These are phyloP conservation scores for Heliconius charithonia DNA, from an alignment of 2,888 invertebrate genomes.

Conservation along the genomic window DNA sequence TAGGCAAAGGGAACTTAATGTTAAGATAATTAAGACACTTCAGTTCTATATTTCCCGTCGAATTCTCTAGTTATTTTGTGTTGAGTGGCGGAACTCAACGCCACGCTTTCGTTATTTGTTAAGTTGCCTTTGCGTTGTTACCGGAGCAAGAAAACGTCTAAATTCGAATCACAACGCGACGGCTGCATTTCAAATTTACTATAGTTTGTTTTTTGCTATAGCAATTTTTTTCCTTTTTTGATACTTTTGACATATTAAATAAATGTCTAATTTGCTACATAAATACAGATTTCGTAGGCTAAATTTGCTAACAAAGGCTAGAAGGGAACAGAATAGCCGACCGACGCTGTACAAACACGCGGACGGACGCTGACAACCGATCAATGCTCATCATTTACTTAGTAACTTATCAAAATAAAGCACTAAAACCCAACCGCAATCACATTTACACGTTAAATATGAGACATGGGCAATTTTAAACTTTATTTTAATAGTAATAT, in stretches of 20 bases:
- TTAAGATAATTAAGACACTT: too few relatives aligned
- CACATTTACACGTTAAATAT: constrained; percentile 42
- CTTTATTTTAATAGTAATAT: constrained; percentile 50
- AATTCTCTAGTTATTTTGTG: too few relatives aligned
- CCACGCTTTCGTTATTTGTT: too few relatives aligned
- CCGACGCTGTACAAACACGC: constrained; percentile 71
- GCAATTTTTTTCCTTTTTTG: not conserved
- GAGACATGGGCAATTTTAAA: constrained; percentile 48
- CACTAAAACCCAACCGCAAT: constrained; percentile 52
- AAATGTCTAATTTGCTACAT: not conserved
- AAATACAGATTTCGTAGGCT: constrained; percentile 23
- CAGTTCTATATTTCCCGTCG: too few relatives aligned
- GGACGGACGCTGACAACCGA: constrained; percentile 66
- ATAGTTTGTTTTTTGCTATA: not conserved
- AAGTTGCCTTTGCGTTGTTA: too few relatives aligned
- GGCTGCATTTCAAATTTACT: too few relatives aligned
- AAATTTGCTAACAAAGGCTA: constrained; percentile 28
- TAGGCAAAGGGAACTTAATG: too few relatives aligned
- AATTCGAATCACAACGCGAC: too few relatives aligned
- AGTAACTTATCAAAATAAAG: constrained; percentile 77
- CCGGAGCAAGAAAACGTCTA: too few relatives aligned
- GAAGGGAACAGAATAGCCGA: constrained; percentile 34
- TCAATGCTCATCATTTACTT: constrained; percentile 81
- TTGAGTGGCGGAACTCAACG: too few relatives aligned
- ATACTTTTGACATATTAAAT: not conserved